Percentiles rank a stretch among this genome's conserved stretches.
Evolutionary conservation across 2,797 vertebrate species (phyloP).

Genomic region (Cryptoprocta ferox): DNA sequence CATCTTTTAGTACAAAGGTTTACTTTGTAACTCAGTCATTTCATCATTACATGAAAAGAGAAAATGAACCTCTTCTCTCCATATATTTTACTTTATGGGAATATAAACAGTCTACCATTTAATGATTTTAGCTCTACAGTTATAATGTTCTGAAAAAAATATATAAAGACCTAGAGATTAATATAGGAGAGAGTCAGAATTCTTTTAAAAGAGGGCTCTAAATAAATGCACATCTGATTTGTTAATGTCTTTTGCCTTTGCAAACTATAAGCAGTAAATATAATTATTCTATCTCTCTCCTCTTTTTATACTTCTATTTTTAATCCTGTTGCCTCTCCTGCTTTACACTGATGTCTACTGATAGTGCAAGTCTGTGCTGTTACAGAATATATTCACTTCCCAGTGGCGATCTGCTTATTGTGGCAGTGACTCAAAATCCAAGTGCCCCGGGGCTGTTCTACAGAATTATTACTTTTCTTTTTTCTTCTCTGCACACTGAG

Average conservation of each 20-base stretch:
- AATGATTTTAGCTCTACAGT: slow-evolving; percentile 36
- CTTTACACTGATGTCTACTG: slow-evolving; percentile 81
- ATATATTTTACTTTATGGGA: slow-evolving; percentile 53
- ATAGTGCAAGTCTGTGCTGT: slow-evolving; percentile 82
- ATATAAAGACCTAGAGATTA: not conserved
- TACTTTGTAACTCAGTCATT: slow-evolving; percentile 66
- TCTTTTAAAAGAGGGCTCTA: slow-evolving; percentile 61
- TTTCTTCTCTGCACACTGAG: slow-evolving; percentile 55
- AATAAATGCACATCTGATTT: slow-evolving; percentile 48
- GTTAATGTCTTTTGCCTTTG: slow-evolving; percentile 54
- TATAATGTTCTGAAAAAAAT: not conserved
- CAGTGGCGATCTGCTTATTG: slow-evolving; percentile 79
- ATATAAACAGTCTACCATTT: slow-evolving; percentile 64
- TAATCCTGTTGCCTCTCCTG: slow-evolving; percentile 78
- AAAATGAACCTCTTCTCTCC: slow-evolving; percentile 58
- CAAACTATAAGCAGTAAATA: slow-evolving; percentile 43
- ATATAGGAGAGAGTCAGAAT: slow-evolving; percentile 18
- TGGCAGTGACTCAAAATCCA: slow-evolving; percentile 84
- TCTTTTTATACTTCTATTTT: slow-evolving; percentile 80
- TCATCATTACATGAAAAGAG: slow-evolving; percentile 55
- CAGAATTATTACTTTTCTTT: slow-evolving; percentile 72
- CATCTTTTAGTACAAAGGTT: slow-evolving; percentile 36
- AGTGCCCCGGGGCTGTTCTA: slow-evolving; percentile 82
- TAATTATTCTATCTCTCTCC: slow-evolving; percentile 51
- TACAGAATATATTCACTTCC: slow-evolving; percentile 78